Base-by-base conservation (phyloP, 2,797 vertebrate species). In the Onychomys torridus region DNA sequence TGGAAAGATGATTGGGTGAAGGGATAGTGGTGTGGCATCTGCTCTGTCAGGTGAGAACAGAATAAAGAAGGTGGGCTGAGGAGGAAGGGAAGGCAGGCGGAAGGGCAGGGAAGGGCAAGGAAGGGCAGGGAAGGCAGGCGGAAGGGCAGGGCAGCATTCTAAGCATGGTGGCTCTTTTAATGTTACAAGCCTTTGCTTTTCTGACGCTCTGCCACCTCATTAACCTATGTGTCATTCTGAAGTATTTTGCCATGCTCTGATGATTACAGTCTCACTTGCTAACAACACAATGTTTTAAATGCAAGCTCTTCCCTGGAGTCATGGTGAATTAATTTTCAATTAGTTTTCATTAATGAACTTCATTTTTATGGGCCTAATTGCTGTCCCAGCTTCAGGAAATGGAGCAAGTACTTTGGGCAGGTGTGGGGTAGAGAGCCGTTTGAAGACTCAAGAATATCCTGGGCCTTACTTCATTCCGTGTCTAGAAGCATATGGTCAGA, bases 321-420 rank as follows among this genome's bases (percentile, higher is more conserved):
- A 83, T 77, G 77, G 86, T 98, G 34, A 97, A 97, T 98, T 97
- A 97, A 98, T 98, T 98, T 98, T 98, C 97, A 93, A 98, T 96
- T 98, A 97, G 96, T 94, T 97, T 98, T 97, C 98, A 97, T 97
- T 98, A 98, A 98, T 97, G 77, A 97, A 98, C 85, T 92, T 98
- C 98, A 97, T 81, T 95, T 96, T 97, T 98, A 97, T 96, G 93
- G 81, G 79, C 92, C 97, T 92, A 98, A 96, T 96, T 98, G 85
- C 93, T 92, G 57, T 94, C 87, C 96, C 69, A 63, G 97, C 97
- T 94, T 97, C 13, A 23, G 92, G 96, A 98, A 97, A 93, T 75
- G 97, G 91, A 97, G 65, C 91, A 91, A 94, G 95, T 89, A 57
- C 91, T 96, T 75, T 86, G 90, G 76, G 81, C 69, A 59, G 6